Conservation (phyloP, 2,113 vertebrate genomes). For the Apistogramma diplotaenia region DNA sequence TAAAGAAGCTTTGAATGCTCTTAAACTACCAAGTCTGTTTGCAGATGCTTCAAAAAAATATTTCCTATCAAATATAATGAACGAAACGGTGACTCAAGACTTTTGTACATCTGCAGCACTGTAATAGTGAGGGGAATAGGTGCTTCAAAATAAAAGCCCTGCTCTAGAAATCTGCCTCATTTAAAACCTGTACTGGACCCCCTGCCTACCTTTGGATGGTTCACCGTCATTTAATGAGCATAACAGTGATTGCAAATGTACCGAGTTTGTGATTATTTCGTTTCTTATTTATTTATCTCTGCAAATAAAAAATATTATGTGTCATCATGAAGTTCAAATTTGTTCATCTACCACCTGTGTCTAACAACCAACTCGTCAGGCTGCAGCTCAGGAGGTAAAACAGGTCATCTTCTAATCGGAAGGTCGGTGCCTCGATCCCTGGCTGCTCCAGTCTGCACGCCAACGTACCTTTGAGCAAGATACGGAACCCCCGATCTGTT, state of each 20-base stretch:
- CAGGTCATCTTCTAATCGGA: too few relatives aligned
- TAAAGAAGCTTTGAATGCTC: neutral
- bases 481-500: too few relatives aligned
- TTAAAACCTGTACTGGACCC: neutral
- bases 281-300: neutral
- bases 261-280: neutral
- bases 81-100: neutral
- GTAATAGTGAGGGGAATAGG: neutral
- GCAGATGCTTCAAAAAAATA: too few relatives aligned
- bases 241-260: neutral
- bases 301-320: neutral
- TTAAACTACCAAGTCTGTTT: too few relatives aligned
- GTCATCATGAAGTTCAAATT: neutral
- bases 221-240: neutral
- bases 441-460: too few relatives aligned
- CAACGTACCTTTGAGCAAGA: too few relatives aligned
- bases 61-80: neutral
- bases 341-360: neutral
- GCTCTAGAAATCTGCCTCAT: neutral
- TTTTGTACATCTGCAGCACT: neutral
- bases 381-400: too few relatives aligned
- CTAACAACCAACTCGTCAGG: neutral
- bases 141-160: too few relatives aligned
- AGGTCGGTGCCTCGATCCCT: too few relatives aligned
- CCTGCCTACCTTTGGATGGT: neutral